phyloP scores from a whole-genome alignment of 2,888 invertebrate genomes.

The Copidosoma aretas region DNA sequence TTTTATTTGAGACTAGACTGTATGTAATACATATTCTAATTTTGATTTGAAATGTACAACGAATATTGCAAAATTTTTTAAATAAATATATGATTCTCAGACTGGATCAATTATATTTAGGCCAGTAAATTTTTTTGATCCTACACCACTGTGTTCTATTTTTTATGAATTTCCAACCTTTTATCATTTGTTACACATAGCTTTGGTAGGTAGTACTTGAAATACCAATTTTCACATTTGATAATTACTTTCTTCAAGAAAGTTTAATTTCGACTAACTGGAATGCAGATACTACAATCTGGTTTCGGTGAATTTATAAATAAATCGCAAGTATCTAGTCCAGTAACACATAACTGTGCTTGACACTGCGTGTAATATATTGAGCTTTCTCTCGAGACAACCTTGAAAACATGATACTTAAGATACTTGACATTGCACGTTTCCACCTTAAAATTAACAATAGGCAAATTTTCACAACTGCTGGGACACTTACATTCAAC shows the following conservation, averaged over 20 bases:
- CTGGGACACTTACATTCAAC: slow-evolving; percentile 7
- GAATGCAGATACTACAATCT: neutral
- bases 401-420: neutral
- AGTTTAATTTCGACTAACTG: neutral
- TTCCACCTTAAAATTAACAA: neutral
- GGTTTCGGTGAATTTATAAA: slow-evolving; percentile 16
- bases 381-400: neutral
- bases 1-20: too few species aligned
- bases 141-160: too few species aligned
- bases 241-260: neutral
- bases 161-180: too few species aligned
- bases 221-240: slow-evolving; percentile 6
- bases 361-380: slow-evolving; percentile 28
- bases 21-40: too few species aligned
- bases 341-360: slow-evolving; percentile 24
- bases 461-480: neutral
- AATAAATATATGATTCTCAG: too few species aligned
- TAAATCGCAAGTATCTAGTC: slow-evolving; percentile 23
- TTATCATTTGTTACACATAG: too few species aligned
- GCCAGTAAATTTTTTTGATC: too few species aligned
- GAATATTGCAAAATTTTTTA: too few species aligned
- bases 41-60: too few species aligned
- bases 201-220: neutral
- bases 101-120: too few species aligned
- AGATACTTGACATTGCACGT: neutral